Evolutionary conservation across 2,113 vertebrate species (phyloP).

Genomic region (pig (Sus scrofa)): T2T-Sscrofa CM000814.6:43037001-43037500

Average conservation of each 20-base stretch:
- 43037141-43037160: not conserved
- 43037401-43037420: not conserved
- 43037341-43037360: not conserved
- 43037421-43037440: not conserved
- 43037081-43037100: not conserved
- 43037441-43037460: not conserved
- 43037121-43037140: not conserved
- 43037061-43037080: conserved; percentile 16
- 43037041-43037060: not conserved
- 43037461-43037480: not conserved
- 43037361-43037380: not conserved
- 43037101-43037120: not conserved
- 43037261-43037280: not conserved
- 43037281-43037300: not conserved
- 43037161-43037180: not conserved
- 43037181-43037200: not conserved
- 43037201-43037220: not conserved
- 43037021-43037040: not conserved
- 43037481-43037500: not conserved
- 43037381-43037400: no score
- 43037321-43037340: not conserved
- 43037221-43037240: not conserved
- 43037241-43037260: not conserved
- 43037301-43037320: conserved; percentile 16
- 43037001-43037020: not conserved